These are phyloP conservation scores for Danionella cerebrum DNA, from an alignment of 2,113 vertebrate genomes.

Conservation along the genomic window DNA sequence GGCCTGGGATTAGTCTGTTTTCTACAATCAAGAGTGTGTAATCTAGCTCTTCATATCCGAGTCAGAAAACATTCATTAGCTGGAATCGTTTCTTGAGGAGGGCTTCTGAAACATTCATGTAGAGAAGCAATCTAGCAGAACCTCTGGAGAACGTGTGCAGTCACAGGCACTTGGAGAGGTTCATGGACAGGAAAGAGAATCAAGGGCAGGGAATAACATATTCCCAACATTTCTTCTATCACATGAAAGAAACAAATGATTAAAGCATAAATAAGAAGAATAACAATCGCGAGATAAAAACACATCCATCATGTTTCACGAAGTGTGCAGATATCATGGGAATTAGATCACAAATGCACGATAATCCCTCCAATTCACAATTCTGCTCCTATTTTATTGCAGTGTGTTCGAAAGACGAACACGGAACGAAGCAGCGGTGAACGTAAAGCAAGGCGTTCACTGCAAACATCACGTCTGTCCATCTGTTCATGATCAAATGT, in stretches of 20 bases:
- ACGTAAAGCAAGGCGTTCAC: background rate
- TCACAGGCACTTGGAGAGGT: conserved; percentile 26
- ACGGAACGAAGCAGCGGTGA: background rate
- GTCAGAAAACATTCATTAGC: background rate
- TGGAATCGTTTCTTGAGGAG: background rate
- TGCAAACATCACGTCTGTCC: background rate
- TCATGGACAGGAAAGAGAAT: background rate
- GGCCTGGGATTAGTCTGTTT: background rate
- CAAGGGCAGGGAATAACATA: background rate
- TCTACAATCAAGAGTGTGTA: conserved; percentile 32
- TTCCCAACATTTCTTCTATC: background rate
- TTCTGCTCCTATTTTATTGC: background rate
- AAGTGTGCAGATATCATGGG: conserved; percentile 6
- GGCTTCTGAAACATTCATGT: background rate
- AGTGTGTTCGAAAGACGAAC: background rate
- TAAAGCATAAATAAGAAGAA: background rate
- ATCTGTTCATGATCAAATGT: background rate
- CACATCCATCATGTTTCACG: too few relatives aligned
- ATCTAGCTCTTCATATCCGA: conserved; percentile 17
- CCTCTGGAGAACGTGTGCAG: conserved; percentile 14
- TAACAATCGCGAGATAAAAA: too few relatives aligned
- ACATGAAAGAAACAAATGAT: too few relatives aligned
- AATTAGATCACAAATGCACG: background rate
- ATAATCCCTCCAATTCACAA: background rate
- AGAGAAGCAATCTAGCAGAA: background rate